These are phyloP conservation scores for Loripinus fragilis DNA, from an alignment of 2,888 invertebrate genomes.

Conservation along the genomic window DNA sequence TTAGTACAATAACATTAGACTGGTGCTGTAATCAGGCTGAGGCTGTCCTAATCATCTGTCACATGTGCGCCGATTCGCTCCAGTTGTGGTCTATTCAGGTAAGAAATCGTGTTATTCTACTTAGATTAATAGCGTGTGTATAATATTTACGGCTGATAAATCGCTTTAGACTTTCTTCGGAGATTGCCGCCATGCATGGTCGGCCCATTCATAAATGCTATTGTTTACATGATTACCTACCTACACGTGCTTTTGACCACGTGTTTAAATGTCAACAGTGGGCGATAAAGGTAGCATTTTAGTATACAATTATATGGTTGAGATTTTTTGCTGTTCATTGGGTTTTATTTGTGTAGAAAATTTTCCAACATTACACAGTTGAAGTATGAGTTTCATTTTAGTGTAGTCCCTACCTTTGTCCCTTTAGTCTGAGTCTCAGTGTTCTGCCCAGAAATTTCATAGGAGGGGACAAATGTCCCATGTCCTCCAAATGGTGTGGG, in stretches of 20 bases:
- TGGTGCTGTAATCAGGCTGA: conserved; percentile 44
- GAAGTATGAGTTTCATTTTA: too few species aligned
- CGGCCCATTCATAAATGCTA: conserved; percentile 19
- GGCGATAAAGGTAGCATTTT: too few species aligned
- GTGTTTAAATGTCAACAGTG: conserved; percentile 8
- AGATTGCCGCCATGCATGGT: conserved; percentile 31
- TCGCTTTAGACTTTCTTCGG: neutral
- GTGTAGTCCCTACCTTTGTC: too few species aligned
- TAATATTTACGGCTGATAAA: neutral
- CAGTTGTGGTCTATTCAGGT: conserved; percentile 19
- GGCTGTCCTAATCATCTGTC: conserved; percentile 47
- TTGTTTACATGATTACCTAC: conserved; percentile 40
- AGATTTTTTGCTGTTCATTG: too few species aligned
- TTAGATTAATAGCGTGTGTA: neutral
- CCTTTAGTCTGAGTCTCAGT: too few species aligned
- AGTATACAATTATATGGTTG: too few species aligned
- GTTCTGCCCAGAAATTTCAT: too few species aligned
- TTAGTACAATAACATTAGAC: conserved; percentile 57
- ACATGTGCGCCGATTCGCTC: conserved; percentile 34
- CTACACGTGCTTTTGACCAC: conserved; percentile 31
- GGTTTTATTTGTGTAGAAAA: too few species aligned
- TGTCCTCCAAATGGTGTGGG: too few species aligned
- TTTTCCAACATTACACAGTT: too few species aligned
- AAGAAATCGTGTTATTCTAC: neutral
- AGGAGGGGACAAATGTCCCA: too few species aligned